These are phyloP conservation scores for Myiotriccus ornatus DNA, from an alignment of 2,797 vertebrate genomes.

Conservation along the genomic window DNA sequence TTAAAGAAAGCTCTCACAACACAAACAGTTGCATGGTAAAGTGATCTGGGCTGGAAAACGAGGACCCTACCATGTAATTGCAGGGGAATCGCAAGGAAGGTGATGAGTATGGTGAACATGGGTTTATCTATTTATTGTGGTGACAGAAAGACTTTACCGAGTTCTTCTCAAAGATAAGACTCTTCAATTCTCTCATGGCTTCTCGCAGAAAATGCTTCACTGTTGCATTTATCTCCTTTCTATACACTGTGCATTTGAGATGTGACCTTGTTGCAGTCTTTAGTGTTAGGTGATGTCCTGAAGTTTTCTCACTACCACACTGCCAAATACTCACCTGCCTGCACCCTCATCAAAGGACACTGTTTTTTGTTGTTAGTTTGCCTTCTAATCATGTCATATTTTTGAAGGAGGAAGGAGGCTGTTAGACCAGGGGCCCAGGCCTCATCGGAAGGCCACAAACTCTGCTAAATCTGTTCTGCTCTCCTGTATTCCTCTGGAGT, in stretches of 20 bases:
- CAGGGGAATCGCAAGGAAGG: background rate
- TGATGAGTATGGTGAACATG: rapidly evolving
- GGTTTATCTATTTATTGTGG: background rate
- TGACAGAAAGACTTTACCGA: background rate
- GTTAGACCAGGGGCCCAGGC: background rate
- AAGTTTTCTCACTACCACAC: background rate
- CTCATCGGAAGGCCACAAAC: background rate
- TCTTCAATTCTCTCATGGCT: background rate
- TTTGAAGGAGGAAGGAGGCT: background rate
- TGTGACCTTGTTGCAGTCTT: background rate
- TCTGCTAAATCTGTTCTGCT: background rate
- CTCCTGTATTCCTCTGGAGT: background rate
- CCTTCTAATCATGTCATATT: background rate
- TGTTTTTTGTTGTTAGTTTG: background rate
- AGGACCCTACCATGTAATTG: background rate
- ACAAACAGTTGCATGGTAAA: background rate
- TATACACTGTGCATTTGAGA: background rate
- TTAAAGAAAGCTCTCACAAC: conserved; percentile 1
- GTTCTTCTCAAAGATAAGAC: background rate
- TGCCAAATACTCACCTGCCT: background rate
- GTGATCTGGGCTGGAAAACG: background rate
- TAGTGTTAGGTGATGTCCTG: background rate
- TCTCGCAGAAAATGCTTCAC: background rate
- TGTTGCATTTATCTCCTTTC: background rate
- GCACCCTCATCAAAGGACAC: background rate